Base-by-base conservation (phyloP, 2,888 invertebrate species). In the Leptinotarsa juncta region DNA sequence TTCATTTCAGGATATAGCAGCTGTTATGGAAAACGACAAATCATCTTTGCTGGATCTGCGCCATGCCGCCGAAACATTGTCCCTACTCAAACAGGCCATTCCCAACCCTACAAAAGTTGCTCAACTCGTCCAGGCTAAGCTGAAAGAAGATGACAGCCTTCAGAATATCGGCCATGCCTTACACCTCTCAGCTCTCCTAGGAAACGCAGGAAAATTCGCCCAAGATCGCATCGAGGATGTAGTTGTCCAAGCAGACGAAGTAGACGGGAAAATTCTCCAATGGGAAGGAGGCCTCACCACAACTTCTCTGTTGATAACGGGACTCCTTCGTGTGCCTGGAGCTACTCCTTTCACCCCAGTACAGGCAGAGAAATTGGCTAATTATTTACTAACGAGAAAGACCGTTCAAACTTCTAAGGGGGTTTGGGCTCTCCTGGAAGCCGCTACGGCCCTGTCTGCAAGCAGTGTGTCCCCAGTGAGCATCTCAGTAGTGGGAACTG, bases 231-330 rank as follows among this genome's bases (percentile, higher is more conserved):
- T 97, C 32, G 97, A 97, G 88, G 97, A 97, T 86, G 94, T 96
- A n/a, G 90, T 98, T 75, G 94, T 96, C 3, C 97, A 98, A 84
- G 98, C 98, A 2, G 98, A 99, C 88, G 98, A 98, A 90, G 94
- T 86, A 49, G 96, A 98, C 88, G 94, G 95, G 15, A 93, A 92
- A 83, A 93, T 94, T 82, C 89, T 97, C 77, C 95, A 98, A 89
- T 98, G 97, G 88, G 98, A 98, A 87, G 96, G 96, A 49, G 96
- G 96, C 12, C 89, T 97, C 69, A 94, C 95, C 3, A 93, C 94
- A 65, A 96, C 96, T 0, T 91, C 92, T 0, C 85, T 91, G 49
- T 83, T 93, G 49, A 87, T 93, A 2, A 90, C 91, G 18, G 92
- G 92, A 32, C 79, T 88, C 66, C 80, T 86, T n/a, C 79, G 84